A percentile compares a stretch with the other conserved stretches of the same genome.
Conservation (phyloP, 1,140 invertebrate species). For the Drosophila mayri region DNA sequence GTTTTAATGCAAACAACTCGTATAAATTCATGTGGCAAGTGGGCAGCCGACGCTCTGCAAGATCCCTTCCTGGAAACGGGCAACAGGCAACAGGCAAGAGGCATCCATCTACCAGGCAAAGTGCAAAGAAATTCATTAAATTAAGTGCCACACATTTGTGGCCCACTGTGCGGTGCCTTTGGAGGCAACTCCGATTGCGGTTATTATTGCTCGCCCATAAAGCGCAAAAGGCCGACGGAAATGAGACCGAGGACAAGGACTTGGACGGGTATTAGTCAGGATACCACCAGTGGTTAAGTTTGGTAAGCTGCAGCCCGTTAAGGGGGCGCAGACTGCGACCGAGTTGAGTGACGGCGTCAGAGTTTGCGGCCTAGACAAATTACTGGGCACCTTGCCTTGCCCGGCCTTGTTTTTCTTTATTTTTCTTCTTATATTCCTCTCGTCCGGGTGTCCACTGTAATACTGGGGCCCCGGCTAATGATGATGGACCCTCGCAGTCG, state of each 20-base stretch:
- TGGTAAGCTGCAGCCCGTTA: background rate
- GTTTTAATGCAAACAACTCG: constrained; percentile 82
- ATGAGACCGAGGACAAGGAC: constrained; percentile 36
- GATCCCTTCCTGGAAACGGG: constrained; percentile 37
- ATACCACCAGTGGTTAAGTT: constrained; percentile 9
- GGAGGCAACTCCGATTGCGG: constrained; percentile 42
- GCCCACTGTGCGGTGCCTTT: constrained; percentile 71
- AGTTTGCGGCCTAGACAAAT: constrained; percentile 49
- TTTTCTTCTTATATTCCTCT: background rate
- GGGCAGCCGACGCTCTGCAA: constrained; percentile 29
- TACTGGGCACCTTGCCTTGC: constrained; percentile 41
- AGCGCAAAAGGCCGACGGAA: constrained; percentile 32
- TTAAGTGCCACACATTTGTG: constrained; percentile 82
- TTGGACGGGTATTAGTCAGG: constrained; percentile 13
- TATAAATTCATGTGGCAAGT: constrained; percentile 80
- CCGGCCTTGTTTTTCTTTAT: background rate
- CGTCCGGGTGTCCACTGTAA: constrained; percentile 44
- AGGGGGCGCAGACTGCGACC: background rate
- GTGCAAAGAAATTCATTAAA: constrained; percentile 83
- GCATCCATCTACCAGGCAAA: constrained; percentile 53
- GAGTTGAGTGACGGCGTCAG: constrained; percentile 57
- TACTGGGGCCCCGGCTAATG: constrained; percentile 30
- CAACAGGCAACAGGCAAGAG: background rate
- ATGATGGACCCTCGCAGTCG: constrained; percentile 34
- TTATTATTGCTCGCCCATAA: constrained; percentile 57